Base-by-base conservation (phyloP, 2,888 invertebrate genomes). In the Drosophila siamana region DNA sequence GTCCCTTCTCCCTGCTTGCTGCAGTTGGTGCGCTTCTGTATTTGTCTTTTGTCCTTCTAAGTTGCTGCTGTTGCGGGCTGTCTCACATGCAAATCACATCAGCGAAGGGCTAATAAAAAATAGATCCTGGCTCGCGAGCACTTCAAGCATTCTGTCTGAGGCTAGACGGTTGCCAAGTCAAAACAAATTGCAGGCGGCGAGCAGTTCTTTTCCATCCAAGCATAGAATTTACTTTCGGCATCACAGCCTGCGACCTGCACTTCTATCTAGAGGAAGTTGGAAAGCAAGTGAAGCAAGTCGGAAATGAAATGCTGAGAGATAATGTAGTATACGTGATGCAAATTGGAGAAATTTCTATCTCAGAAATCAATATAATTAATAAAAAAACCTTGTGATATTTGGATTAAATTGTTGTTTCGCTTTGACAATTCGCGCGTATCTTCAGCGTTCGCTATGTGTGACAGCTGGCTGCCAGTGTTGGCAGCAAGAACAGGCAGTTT, bases 191-290 rank as follows among this genome's bases (percentile, higher is more conserved):
- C 64, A 77, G 59, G 55, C 48, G 41, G 54, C 54, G 48, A 47
- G 63, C 64, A 50, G n/a, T n/a, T n/a, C n/a, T n/a, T n/a, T n/a
- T n/a, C n/a, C n/a, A n/a, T n/a, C 69, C 57, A 33, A 66, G 65
- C 69, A 51, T 24, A 57, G 76, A 77, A 77, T 78, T 77, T 74
- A 78, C 78, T 76, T 78, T 78, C 74, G 69, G 78, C 74, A 40
- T 77, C 63, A 60, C 60, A 50, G 64, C 51, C 59, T 57, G 69
- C 46, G 43, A 22, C 11, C 48, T 52, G 59, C 69, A 69, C n/a
- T n/a, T n/a, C n/a, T n/a, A 5, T 24, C 24, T 24, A 5, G 24
- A 4, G 30, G 26, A n/a, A n/a, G n/a, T n/a, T n/a, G 6, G 26
- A 40, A 8, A 5, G 52, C 26, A 28, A 4, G 13, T 6, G 33